Evolutionary conservation across 2,888 invertebrate species (phyloP).

Genomic region (Ditylenchus weischeri): DNA sequence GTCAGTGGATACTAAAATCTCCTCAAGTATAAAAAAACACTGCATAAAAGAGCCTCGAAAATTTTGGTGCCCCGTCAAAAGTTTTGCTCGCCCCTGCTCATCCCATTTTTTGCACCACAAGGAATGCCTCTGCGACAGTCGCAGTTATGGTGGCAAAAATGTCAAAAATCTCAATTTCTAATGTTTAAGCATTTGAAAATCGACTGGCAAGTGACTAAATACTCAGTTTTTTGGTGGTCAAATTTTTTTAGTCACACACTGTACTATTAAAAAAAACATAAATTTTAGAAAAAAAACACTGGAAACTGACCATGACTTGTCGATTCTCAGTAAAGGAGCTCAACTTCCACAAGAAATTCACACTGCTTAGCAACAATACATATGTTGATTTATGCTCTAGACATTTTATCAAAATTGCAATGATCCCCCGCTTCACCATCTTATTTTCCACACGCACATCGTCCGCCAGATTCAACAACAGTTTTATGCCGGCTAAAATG

Average conservation of each 20-base stretch:
- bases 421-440: conserved; percentile 81
- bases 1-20: too few relatives aligned
- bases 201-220: too few relatives aligned
- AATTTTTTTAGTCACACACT: too few relatives aligned
- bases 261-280: too few relatives aligned
- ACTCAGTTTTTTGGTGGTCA: too few relatives aligned
- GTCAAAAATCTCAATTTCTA: neutral
- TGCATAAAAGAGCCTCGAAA: too few relatives aligned
- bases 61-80: neutral
- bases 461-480: conserved; percentile 89
- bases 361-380: conserved; percentile 75
- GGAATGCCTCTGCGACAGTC: too few relatives aligned
- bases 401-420: conserved; percentile 68
- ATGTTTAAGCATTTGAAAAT: neutral
- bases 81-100: neutral
- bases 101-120: neutral
- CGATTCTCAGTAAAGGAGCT: conserved; percentile 91
- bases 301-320: conserved; percentile 72
- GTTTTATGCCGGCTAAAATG: conserved; percentile 77
- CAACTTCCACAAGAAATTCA: conserved; percentile 80
- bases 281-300: too few relatives aligned
- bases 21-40: too few relatives aligned
- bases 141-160: too few relatives aligned
- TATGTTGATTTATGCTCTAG: conserved; percentile 75
- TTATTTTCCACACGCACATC: conserved; percentile 92